Conservation (phyloP, 2,113 vertebrate species). For the Rattus rattus region DNA sequence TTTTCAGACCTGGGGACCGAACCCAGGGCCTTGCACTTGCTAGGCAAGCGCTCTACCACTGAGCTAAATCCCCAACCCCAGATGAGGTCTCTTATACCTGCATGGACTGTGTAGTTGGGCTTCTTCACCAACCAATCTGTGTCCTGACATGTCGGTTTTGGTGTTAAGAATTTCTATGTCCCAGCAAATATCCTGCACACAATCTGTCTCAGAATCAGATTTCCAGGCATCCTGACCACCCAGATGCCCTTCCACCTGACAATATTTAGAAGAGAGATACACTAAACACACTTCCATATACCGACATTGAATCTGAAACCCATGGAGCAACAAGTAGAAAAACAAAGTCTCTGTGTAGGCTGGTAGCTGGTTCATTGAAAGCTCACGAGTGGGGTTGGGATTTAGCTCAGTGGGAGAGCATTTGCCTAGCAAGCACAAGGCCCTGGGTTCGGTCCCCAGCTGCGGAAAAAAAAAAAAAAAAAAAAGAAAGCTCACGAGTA, state of each 20-base stretch:
- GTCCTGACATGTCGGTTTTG: background rate
- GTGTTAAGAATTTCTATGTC: background rate
- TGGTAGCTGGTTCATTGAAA: background rate
- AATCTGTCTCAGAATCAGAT: background rate
- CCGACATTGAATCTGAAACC: background rate
- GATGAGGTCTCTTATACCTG: background rate
- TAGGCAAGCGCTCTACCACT: too few species aligned
- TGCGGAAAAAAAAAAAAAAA: too few species aligned
- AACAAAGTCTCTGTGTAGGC: background rate
- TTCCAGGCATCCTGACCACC: background rate
- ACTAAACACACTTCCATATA: background rate
- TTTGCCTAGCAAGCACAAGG: too few species aligned
- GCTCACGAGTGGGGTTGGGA: accelerated
- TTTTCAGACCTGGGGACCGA: too few species aligned
- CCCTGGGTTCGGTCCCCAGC: too few species aligned
- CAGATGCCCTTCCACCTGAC: background rate
- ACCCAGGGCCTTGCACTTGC: too few species aligned
- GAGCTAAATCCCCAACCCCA: too few species aligned
- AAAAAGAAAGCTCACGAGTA: too few species aligned
- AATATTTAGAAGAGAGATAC: background rate
- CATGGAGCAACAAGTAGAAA: background rate
- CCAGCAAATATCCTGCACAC: background rate
- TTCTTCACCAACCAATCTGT: background rate
- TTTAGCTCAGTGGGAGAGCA: too few species aligned
- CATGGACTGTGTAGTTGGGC: background rate